phyloP scores from a whole-genome alignment of 2,888 invertebrate genomes.

The Rhingia rostrata region DNA sequence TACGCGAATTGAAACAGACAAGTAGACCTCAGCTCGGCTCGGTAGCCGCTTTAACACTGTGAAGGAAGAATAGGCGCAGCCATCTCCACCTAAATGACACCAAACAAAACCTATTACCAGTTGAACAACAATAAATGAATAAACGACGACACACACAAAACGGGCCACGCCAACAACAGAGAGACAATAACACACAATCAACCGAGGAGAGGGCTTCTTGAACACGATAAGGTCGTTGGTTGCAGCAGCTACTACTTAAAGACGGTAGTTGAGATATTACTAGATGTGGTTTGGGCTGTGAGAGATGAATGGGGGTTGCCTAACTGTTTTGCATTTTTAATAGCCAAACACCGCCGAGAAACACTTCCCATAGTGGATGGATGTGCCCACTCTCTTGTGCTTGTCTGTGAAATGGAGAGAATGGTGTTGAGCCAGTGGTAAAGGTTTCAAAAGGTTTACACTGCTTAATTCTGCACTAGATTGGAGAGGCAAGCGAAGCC shows the following conservation, averaged over 20 bases:
- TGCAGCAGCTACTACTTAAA: constrained; percentile 12
- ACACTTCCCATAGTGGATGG: constrained; percentile 61
- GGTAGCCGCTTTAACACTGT: constrained; percentile 66
- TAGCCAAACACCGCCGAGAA: constrained; percentile 50
- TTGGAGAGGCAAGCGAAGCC: not conserved
- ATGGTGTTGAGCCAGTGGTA: constrained; percentile 40
- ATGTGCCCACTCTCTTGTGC: not conserved
- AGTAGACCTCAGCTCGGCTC: constrained; percentile 60
- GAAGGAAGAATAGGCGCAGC: constrained; percentile 66
- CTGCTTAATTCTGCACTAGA: constrained; percentile 52
- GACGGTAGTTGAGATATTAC: constrained; percentile 45
- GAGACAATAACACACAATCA: constrained; percentile 63
- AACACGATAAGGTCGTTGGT: constrained; percentile 54
- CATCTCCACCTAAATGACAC: constrained; percentile 67
- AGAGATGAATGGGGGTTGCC: constrained; percentile 67
- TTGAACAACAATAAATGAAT: constrained; percentile 57
- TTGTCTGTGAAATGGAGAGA: constrained; percentile 13
- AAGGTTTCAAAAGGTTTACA: constrained; percentile 47
- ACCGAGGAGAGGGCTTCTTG: constrained; percentile 68
- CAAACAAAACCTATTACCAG: constrained; percentile 64
- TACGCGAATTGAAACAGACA: constrained; percentile 44
- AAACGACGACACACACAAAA: constrained; percentile 48
- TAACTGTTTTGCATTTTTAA: constrained; percentile 74
- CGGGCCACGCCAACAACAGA: constrained; percentile 21
- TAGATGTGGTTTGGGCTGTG: constrained; percentile 64